Conservation (phyloP, 2,888 invertebrate genomes). For the Monopis laevigella region DNA sequence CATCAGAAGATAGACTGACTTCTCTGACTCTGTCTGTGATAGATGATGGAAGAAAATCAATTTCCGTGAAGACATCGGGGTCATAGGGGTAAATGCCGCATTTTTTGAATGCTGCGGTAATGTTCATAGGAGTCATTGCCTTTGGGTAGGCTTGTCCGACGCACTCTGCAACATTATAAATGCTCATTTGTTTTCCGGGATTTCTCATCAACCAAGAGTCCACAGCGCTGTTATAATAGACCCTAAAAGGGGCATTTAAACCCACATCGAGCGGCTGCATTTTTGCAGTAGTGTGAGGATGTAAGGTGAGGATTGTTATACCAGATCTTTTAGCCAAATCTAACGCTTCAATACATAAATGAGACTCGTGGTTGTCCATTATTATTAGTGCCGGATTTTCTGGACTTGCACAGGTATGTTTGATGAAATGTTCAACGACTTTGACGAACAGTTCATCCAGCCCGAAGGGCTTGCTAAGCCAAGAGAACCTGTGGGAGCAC, state of each 20-base stretch:
- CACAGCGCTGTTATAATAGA: too few relatives aligned
- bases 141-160: not conserved
- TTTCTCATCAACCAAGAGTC: too few relatives aligned
- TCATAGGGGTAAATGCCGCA: not conserved
- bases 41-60: too few relatives aligned
- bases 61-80: not conserved
- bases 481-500: not conserved
- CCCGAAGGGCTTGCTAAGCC: not conserved
- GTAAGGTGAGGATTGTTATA: too few relatives aligned
- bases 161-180: not conserved
- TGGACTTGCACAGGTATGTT: not conserved
- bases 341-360: not conserved
- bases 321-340: not conserved
- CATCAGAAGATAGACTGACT: not conserved
- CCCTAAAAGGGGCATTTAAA: too few relatives aligned
- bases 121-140: not conserved
- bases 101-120: not conserved
- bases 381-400: not conserved
- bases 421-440: not conserved
- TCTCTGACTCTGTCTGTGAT: not conserved
- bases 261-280: too few relatives aligned
- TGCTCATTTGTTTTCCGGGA: too few relatives aligned
- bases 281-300: too few relatives aligned
- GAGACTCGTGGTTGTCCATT: too few relatives aligned
- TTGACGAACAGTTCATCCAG: not conserved